Base-by-base conservation (phyloP, 30 jellyfish, hydroid and myxozoan species). In the Aurelia coerulea region DNA sequence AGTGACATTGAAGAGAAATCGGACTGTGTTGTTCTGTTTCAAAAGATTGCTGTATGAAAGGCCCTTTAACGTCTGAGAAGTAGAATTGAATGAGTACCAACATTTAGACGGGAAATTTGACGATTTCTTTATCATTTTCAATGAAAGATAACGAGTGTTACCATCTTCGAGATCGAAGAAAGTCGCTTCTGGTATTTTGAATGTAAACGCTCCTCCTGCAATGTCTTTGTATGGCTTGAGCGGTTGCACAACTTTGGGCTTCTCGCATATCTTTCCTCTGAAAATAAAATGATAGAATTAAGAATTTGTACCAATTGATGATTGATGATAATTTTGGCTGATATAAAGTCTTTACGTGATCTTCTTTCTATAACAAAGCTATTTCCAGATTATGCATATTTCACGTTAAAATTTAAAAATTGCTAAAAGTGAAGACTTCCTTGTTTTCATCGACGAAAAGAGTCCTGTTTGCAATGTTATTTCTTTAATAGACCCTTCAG, bases 131-230 rank as follows among this genome's bases (percentile, higher is more conserved):
- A 15, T 58, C 62, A 79, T 33, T 5, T 79, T 10, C 68, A 78
- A 59, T 19, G 33, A 12, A 31, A 79, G 73, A 5, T 12, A 29
- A 10, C 89, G 89, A 10, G 98, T 89, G 31, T 37, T 34, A 16
- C 98, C 98, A 80, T 93, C 98, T 88, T 93, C 97, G 11, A 62
- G 81, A 69, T 93, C 98, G 62, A 70, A 93, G 81, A 93, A 93
- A 56, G 97, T 90, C 23, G 60, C 89, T 13, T 82, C 94, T 18
- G 96, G 90, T 0, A 93, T 39, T 6, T 33, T 63, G 46, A 72
- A 88, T 35, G 12, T 35, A 5, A 89, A 52, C 16, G 14, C 17
- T 41, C 73, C 62, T 37, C 98, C 93, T 9, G 96, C 77, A 39
- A 58, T 16, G 14, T 15, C 58, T 18, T 68, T 66, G 18, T 68